A percentile compares a stretch with the other conserved stretches of the same genome.
Conservation (phyloP, 2,113 vertebrate genomes). For the Perca flavescens region DNA sequence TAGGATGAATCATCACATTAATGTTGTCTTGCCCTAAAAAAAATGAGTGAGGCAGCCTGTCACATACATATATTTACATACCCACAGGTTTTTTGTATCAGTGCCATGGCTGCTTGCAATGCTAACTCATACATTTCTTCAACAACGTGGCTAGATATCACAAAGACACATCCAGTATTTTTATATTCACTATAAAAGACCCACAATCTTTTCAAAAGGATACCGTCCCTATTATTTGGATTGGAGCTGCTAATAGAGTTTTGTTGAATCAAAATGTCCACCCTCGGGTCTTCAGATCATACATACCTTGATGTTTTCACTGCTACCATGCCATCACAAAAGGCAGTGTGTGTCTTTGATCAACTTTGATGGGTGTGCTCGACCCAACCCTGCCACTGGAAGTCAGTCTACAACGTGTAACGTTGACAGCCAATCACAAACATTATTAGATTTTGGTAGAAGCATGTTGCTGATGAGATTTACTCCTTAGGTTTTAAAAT, state of each 20-base stretch:
- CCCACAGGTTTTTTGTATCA: background rate
- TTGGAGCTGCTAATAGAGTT: background rate
- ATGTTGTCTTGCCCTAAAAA: slow-evolving; percentile 21
- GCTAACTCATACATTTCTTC: background rate
- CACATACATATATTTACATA: background rate
- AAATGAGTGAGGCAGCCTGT: slow-evolving; percentile 20
- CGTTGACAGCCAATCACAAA: too few relatives aligned
- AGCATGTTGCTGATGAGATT: too few relatives aligned
- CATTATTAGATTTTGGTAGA: too few relatives aligned
- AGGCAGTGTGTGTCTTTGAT: too few relatives aligned
- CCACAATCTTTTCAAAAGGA: slow-evolving; percentile 4
- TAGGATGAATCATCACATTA: slow-evolving; percentile 36
- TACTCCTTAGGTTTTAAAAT: too few relatives aligned
- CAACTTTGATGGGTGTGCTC: too few relatives aligned
- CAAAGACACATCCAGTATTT: slow-evolving; percentile 29
- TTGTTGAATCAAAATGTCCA: background rate
- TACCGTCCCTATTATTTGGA: background rate
- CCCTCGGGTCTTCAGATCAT: background rate
- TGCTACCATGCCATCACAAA: background rate
- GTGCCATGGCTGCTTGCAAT: background rate
- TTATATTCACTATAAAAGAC: background rate
- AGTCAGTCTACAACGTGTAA: too few relatives aligned
- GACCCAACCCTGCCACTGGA: too few relatives aligned
- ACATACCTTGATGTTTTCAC: background rate
- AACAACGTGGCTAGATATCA: slow-evolving; percentile 5